A percentile compares a stretch with the other conserved stretches of the same genome.
These are phyloP conservation scores for Siderastrea siderea DNA, from an alignment of 92 coral and sea anemone genomes.

Conservation along the genomic window DNA sequence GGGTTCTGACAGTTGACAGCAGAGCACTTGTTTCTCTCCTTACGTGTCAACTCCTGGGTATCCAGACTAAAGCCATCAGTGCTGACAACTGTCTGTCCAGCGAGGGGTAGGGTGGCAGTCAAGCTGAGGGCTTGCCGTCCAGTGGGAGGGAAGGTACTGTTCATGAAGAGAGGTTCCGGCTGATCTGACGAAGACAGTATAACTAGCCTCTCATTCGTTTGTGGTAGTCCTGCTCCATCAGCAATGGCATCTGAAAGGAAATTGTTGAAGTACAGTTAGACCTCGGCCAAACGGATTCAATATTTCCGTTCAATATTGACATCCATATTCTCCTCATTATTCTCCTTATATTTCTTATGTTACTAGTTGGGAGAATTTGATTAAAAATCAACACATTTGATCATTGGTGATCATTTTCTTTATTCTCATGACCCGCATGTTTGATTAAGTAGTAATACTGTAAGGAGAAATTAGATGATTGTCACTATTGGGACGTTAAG, in stretches of 20 bases:
- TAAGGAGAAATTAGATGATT: no score
- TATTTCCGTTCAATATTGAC: no score
- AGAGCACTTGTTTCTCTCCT: conserved; percentile 67
- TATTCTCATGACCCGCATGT: no score
- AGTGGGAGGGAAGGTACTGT: neutral
- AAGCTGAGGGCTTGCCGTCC: conserved; percentile 12
- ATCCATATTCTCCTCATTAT: no score
- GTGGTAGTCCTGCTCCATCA: neutral
- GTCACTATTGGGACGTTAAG: no score
- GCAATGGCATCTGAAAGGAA: conserved; percentile 13
- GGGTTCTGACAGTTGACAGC: conserved; percentile 74
- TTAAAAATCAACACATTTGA: no score
- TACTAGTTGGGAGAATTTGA: no score
- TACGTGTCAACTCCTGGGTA: neutral
- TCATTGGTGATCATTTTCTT: no score
- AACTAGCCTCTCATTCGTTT: neutral
- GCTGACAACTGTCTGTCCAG: conserved; percentile 1
- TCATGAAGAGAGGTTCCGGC: neutral
- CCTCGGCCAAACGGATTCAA: no score
- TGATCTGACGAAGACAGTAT: neutral
- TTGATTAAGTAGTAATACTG: no score
- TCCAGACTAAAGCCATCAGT: conserved; percentile 38
- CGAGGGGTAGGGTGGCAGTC: neutral
- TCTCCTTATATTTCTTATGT: no score
- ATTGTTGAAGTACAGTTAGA: neutral